These are phyloP conservation scores for Pteronotus mesoamericanus DNA, from an alignment of 2,797 vertebrate genomes.

Conservation along the genomic window DNA sequence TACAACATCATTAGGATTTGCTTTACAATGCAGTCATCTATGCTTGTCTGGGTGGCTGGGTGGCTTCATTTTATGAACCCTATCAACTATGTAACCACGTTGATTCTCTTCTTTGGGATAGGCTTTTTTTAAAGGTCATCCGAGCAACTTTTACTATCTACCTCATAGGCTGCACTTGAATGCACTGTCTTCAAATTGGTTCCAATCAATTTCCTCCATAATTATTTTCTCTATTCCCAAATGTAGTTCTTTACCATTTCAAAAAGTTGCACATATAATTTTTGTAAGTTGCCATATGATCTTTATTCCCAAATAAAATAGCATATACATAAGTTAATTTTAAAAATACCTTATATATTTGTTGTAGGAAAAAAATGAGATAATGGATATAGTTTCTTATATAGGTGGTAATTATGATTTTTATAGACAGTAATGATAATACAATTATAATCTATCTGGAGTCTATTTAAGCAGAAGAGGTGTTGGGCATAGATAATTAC, in stretches of 20 bases:
- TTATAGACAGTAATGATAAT: background rate
- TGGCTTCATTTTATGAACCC: background rate
- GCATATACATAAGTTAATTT: background rate
- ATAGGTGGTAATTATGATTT: background rate
- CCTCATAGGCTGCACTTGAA: background rate
- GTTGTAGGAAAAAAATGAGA: background rate
- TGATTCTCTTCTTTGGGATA: background rate
- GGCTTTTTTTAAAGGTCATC: background rate
- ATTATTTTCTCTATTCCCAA: background rate
- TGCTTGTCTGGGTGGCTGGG: background rate
- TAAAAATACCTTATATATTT: background rate
- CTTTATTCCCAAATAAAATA: background rate
- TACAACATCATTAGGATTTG: background rate
- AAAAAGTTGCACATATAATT: background rate
- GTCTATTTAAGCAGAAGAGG: background rate
- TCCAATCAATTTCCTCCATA: background rate
- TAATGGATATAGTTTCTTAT: background rate
- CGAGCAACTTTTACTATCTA: background rate
- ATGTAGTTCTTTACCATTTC: background rate
- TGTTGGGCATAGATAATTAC: background rate
- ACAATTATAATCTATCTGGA: background rate
- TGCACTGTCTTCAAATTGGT: background rate
- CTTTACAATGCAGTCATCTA: background rate
- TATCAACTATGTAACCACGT: background rate
- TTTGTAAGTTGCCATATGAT: background rate